Conservation (phyloP, 2,113 vertebrate species). For the Nannobrachium achirus region DNA sequence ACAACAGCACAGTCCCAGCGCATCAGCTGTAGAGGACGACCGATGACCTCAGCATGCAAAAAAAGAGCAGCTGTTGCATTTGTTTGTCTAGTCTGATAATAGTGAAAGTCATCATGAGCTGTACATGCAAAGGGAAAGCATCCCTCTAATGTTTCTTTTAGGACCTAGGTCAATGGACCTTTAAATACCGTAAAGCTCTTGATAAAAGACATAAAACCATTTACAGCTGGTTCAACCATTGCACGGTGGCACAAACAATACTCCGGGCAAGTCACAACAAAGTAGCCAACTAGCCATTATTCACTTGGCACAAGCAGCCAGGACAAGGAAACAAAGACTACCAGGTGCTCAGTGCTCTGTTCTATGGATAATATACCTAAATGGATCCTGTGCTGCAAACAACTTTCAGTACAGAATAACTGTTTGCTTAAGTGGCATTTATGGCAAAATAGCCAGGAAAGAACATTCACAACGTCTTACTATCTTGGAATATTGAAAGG, state of each 20-base stretch:
- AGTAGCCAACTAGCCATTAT: constrained; percentile 27
- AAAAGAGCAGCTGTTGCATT: constrained; percentile 4
- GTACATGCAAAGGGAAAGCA: neutral
- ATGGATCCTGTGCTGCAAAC: neutral
- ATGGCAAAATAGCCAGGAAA: neutral
- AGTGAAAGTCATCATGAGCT: constrained; percentile 5
- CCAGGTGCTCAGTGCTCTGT: constrained; percentile 13
- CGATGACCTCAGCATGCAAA: neutral
- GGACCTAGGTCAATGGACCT: neutral
- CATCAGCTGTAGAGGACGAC: constrained; percentile 33
- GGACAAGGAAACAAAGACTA: constrained; percentile 36
- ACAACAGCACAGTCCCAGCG: constrained; percentile 23
- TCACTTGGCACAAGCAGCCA: constrained; percentile 32
- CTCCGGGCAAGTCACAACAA: constrained; percentile 29
- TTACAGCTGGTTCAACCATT: constrained; percentile 14
- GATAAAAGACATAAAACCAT: constrained; percentile 12
- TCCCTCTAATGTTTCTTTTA: neutral
- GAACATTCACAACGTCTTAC: neutral
- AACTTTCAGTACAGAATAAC: constrained; percentile 11
- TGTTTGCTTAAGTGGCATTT: neutral
- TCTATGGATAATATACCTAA: constrained; percentile 11
- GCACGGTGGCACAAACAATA: constrained; percentile 19
- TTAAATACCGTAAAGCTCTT: constrained; percentile 3
- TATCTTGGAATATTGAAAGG: no score
- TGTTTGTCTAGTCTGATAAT: neutral